Evolutionary conservation across 2,888 invertebrate species (phyloP).

Genomic region (Habrosyne pyritoides): DNA sequence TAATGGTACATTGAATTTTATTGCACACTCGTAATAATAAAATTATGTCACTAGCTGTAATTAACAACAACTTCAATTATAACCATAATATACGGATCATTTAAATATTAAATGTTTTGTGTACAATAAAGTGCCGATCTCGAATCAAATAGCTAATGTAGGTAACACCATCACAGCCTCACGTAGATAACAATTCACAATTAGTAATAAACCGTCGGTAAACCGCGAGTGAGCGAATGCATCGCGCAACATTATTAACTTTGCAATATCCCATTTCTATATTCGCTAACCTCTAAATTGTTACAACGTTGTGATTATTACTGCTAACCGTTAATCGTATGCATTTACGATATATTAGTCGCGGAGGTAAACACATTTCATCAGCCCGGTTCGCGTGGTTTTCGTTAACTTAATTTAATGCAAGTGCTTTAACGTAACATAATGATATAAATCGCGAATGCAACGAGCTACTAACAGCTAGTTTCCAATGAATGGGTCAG

Average conservation of each 20-base stretch:
- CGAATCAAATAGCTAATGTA: slow-evolving; percentile 19
- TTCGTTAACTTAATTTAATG: slow-evolving; percentile 64
- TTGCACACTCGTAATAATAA: slow-evolving; percentile 64
- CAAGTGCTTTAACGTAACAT: slow-evolving; percentile 43
- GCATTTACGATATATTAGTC: slow-evolving; percentile 37
- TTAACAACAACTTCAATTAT: slow-evolving; percentile 52
- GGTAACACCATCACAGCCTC: slow-evolving; percentile 15
- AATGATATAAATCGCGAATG: slow-evolving; percentile 64
- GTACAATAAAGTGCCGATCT: slow-evolving; percentile 7
- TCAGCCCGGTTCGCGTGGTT: slow-evolving; percentile 48
- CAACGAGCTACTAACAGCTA: slow-evolving; percentile 59
- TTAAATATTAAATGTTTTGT: slow-evolving; percentile 12
- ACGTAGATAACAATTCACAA: slow-evolving; percentile 34
- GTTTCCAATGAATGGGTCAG: slow-evolving; percentile 78
- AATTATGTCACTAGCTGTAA: slow-evolving; percentile 64
- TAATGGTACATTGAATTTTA: slow-evolving; percentile 75
- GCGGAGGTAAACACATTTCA: slow-evolving; percentile 50
- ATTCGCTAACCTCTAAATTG: slow-evolving; percentile 29
- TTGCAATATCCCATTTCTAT: slow-evolving; percentile 49
- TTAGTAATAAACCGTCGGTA: slow-evolving; percentile 43
- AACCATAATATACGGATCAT: slow-evolving; percentile 22
- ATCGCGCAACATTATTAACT: slow-evolving; percentile 38
- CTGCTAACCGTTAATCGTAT: slow-evolving; percentile 33
- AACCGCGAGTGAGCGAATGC: slow-evolving; percentile 45
- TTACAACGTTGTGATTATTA: slow-evolving; percentile 34